These are phyloP conservation scores for Lumbricus terrestris DNA, from an alignment of 2,888 invertebrate genomes.

Conservation along the genomic window DNA sequence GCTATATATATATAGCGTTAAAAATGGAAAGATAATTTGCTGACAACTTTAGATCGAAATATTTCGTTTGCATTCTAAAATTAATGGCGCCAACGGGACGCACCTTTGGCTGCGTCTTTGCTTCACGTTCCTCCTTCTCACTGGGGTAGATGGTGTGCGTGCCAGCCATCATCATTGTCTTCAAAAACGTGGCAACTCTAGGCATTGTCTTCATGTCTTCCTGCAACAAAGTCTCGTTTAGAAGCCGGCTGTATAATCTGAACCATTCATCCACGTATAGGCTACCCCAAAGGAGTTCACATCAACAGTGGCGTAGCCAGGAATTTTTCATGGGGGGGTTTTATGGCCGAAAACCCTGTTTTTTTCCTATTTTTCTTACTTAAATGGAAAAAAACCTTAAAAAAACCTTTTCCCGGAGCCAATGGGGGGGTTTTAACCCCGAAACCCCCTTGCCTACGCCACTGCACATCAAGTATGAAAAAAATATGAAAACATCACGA, in stretches of 20 bases:
- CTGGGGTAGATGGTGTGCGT: constrained; percentile 28
- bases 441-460: too few species aligned
- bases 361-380: too few species aligned
- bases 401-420: too few species aligned
- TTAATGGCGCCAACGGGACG: not conserved
- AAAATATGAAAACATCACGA: not conserved
- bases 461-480: not conserved
- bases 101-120: constrained; percentile 37
- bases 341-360: too few species aligned
- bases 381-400: too few species aligned
- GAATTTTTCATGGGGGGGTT: too few species aligned
- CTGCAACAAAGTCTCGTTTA: constrained; percentile 29
- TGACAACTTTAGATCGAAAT: not conserved
- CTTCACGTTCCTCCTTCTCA: constrained; percentile 31
- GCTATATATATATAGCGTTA: too few species aligned
- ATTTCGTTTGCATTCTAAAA: too few species aligned
- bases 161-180: constrained; percentile 27
- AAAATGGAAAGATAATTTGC: too few species aligned
- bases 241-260: too few species aligned
- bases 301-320: too few species aligned
- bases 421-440: too few species aligned
- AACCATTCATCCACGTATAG: not conserved
- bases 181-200: constrained; percentile 38
- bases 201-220: constrained; percentile 43
- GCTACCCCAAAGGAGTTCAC: not conserved